A percentile compares a stretch with the other conserved stretches of the same genome.
These are phyloP conservation scores for Macrobrachium rosenbergii DNA, from an alignment of 1,140 invertebrate genomes.

Conservation along the genomic window DNA sequence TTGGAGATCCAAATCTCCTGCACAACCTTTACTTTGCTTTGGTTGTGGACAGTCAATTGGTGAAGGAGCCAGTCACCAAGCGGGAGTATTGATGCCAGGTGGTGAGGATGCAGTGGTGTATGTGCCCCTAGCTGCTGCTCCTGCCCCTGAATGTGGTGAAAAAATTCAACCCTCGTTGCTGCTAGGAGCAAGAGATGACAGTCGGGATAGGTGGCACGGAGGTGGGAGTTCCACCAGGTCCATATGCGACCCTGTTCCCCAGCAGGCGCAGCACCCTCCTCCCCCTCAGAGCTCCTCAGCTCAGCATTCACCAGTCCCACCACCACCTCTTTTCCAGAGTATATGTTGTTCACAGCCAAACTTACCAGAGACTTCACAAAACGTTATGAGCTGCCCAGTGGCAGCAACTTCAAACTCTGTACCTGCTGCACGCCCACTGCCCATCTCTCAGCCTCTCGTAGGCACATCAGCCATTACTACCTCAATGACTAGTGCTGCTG, in stretches of 20 bases:
- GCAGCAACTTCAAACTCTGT: background rate
- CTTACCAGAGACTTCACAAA: too few relatives aligned
- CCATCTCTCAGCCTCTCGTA: background rate
- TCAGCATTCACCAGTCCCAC: conserved; percentile 14
- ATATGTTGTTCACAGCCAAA: too few relatives aligned
- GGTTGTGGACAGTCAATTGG: conserved; percentile 51
- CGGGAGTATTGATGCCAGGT: conserved; percentile 42
- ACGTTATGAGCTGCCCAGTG: too few relatives aligned
- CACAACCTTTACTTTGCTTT: conserved; percentile 69
- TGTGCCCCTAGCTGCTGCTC: conserved; percentile 48
- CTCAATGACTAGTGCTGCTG: conserved; percentile 15
- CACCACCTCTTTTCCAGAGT: too few relatives aligned
- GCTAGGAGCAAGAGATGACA: conserved; percentile 14
- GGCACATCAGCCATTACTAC: background rate
- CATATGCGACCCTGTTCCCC: conserved; percentile 20
- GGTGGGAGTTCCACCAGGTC: conserved; percentile 33
- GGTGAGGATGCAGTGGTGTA: conserved; percentile 51
- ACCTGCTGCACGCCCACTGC: background rate
- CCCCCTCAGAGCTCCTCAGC: conserved; percentile 6
- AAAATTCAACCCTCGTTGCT: conserved; percentile 16
- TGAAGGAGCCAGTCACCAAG: conserved; percentile 45
- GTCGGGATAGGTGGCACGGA: conserved; percentile 39
- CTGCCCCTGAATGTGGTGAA: conserved; percentile 47
- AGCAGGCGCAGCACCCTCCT: conserved; percentile 25
- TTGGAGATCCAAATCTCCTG: conserved; percentile 87